Conservation (phyloP, 2,888 invertebrate genomes). For the Congeria kusceri region DNA sequence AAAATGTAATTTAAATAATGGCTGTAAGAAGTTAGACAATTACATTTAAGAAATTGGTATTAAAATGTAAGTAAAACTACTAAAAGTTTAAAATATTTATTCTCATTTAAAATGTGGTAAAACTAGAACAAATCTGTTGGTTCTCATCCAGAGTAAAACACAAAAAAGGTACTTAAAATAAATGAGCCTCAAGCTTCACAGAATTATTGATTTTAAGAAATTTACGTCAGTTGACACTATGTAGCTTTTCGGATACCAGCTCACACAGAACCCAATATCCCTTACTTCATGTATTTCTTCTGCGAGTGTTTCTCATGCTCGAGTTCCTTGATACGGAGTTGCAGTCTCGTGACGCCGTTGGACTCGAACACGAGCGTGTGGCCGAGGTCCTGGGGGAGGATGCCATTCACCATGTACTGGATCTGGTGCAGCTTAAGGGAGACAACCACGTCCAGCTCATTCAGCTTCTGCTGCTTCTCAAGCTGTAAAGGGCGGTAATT, state of each 20-base stretch:
- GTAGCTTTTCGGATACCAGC: neutral
- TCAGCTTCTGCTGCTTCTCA: constrained; percentile 89
- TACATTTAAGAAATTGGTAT: too few relatives aligned
- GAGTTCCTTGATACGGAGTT: constrained; percentile 84
- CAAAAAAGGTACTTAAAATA: too few relatives aligned
- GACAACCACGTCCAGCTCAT: constrained; percentile 89
- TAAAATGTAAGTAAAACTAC: too few relatives aligned
- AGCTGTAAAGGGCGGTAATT: constrained; percentile 70
- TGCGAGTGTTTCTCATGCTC: constrained; percentile 84
- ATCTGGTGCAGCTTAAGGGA: constrained; percentile 84
- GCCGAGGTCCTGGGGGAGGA: constrained; percentile 82
- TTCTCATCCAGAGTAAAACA: too few relatives aligned
- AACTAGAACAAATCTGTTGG: too few relatives aligned
- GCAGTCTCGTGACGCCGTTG: constrained; percentile 79
- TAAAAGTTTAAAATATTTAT: too few relatives aligned
- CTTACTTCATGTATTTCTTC: constrained; percentile 84
- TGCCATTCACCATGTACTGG: constrained; percentile 81
- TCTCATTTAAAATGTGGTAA: too few relatives aligned
- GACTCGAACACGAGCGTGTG: constrained; percentile 84
- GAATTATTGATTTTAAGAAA: too few relatives aligned
- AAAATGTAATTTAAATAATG: too few relatives aligned
- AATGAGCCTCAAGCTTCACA: too few relatives aligned
- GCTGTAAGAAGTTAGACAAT: too few relatives aligned
- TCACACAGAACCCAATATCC: neutral
- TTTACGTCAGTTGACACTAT: too few relatives aligned